A percentile compares a stretch with the other conserved stretches of the same genome.
Conservation (phyloP, 2,113 vertebrate genomes). For the Xenus cinereus region DNA sequence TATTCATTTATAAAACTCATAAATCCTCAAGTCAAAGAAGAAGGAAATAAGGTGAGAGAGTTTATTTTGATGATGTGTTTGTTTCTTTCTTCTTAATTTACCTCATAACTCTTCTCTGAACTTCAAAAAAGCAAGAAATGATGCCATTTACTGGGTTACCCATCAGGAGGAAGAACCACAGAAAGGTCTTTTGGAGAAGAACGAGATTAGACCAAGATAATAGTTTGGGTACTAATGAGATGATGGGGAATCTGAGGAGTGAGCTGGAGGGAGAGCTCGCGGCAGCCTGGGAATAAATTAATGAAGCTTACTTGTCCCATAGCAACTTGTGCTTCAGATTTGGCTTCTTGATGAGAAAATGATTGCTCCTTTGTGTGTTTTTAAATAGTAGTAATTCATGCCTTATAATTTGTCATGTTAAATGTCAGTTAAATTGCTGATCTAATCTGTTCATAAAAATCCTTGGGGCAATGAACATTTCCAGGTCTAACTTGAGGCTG, state of each 20-base stretch:
- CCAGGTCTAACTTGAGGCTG: conserved; percentile 1
- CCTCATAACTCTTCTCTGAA: neutral
- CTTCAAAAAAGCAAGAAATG: neutral
- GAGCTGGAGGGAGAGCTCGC: neutral
- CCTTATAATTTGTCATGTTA: conserved; percentile 5
- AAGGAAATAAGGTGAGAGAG: conserved; percentile 87
- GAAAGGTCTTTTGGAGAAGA: neutral
- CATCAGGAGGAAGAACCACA: neutral
- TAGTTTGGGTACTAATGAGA: neutral
- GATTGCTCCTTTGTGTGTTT: conserved; percentile 24
- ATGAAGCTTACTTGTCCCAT: neutral
- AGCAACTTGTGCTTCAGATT: neutral
- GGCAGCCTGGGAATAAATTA: neutral
- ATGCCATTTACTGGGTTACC: neutral
- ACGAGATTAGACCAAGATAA: neutral
- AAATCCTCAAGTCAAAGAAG: conserved; percentile 84
- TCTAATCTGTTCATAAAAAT: conserved; percentile 16
- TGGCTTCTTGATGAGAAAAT: conserved; percentile 19
- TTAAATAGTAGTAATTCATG: neutral
- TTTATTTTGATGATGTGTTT: neutral
- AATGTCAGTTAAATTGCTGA: conserved; percentile 40
- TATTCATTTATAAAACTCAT: conserved; percentile 92
- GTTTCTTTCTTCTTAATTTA: neutral
- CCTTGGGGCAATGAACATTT: conserved; percentile 14
- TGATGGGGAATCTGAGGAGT: neutral